Conservation (phyloP, 2,888 invertebrate genomes). For the Endomychus coccineus region DNA sequence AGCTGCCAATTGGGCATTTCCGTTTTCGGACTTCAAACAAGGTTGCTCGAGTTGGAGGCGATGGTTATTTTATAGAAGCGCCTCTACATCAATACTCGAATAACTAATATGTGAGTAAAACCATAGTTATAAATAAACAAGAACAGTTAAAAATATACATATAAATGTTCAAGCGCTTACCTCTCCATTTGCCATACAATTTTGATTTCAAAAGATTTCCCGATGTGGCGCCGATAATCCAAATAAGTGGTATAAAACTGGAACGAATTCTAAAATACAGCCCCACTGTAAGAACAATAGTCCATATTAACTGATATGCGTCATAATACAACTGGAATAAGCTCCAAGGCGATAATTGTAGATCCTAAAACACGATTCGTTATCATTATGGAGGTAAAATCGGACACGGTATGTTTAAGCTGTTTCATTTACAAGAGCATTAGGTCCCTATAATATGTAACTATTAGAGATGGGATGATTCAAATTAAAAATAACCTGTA, state of each 20-base stretch:
- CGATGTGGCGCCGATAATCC: slow-evolving; percentile 54
- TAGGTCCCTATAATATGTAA: too few relatives aligned
- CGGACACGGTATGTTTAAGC: too few relatives aligned
- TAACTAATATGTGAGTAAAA: slow-evolving; percentile 8
- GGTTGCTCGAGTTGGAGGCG: too few relatives aligned
- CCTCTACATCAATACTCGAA: too few relatives aligned
- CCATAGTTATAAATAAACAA: slow-evolving; percentile 7
- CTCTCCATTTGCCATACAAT: slow-evolving; percentile 47
- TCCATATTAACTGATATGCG: slow-evolving; percentile 52
- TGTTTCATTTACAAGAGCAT: too few relatives aligned
- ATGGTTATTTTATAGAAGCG: too few relatives aligned
- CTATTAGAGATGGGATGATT: too few relatives aligned
- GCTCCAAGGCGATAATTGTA: slow-evolving; percentile 46
- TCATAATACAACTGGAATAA: slow-evolving; percentile 52
- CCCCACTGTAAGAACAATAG: slow-evolving; percentile 48
- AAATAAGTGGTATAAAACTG: slow-evolving; percentile 58
- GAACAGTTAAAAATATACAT: slow-evolving; percentile 4
- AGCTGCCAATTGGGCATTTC: too few relatives aligned
- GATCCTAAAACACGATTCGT: too few relatives aligned
- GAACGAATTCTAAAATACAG: slow-evolving; percentile 55
- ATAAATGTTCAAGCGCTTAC: slow-evolving; percentile 33
- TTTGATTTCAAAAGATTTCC: slow-evolving; percentile 49
- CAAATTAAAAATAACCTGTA: too few relatives aligned
- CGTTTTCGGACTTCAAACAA: too few relatives aligned
- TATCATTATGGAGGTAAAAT: too few relatives aligned